Percentiles rank a stretch among this genome's conserved stretches.
Evolutionary conservation across 1,140 invertebrate genomes (phyloP).

Genomic region (Lepidotrigona ventralis): DNA sequence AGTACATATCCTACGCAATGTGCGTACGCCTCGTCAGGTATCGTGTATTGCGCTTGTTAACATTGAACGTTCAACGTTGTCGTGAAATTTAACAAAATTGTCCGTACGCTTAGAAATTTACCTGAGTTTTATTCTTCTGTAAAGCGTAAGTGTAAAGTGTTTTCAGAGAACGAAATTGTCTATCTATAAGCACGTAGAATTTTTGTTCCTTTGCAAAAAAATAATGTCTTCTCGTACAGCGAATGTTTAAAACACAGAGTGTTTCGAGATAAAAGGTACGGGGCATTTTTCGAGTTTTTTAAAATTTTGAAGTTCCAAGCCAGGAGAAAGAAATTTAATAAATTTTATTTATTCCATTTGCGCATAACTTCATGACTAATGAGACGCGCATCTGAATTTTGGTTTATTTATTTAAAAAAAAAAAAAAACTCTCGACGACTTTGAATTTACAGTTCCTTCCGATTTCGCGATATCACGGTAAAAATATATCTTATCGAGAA

Average conservation of each 20-base stretch:
- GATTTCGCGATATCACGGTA: not conserved
- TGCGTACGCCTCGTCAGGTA: conserved; percentile 1
- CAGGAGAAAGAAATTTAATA: too few relatives aligned
- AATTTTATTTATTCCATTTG: not conserved
- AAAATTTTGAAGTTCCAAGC: not conserved
- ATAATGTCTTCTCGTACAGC: not conserved
- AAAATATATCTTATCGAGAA: not conserved
- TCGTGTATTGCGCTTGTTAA: conserved; percentile 8
- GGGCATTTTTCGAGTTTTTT: not conserved
- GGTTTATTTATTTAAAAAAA: not conserved
- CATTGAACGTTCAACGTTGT: not conserved
- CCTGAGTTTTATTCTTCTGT: not conserved
- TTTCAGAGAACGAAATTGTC: not conserved
- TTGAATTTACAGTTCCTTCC: not conserved
- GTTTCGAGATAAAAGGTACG: not conserved
- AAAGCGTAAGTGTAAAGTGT: not conserved
- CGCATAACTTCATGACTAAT: not conserved
- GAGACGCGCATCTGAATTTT: not conserved
- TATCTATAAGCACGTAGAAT: too few relatives aligned
- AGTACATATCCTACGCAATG: conserved; percentile 39
- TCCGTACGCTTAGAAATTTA: not conserved
- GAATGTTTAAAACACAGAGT: not conserved
- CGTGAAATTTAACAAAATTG: not conserved
- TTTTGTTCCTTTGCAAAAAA: too few relatives aligned
- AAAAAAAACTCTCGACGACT: not conserved